Base-by-base conservation (phyloP, 2,797 vertebrate species). In the Myotis planiceps region DNA sequence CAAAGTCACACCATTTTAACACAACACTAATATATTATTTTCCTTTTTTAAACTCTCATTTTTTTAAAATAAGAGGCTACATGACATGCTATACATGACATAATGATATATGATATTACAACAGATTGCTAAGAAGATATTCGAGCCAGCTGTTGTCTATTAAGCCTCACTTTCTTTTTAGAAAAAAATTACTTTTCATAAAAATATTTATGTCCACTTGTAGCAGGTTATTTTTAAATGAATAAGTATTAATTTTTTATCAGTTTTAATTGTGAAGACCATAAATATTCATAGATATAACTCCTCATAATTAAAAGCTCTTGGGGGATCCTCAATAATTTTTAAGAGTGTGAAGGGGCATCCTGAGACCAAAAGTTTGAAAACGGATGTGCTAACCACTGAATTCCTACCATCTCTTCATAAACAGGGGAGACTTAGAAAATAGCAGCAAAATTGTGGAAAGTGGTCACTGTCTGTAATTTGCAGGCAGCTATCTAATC, bases 141-240 rank as follows among this genome's bases (percentile, higher is more conserved):
- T 9, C 81, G 8, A 95, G 63, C n/a, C 51, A 93, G 51, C n/a
- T 83, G 34, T 32, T 68, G 13, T 82, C 42, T 55, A 39, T 9
- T 58, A 82, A 55, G 37, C 21, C 16, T 53, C 34, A 92, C 60
- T 91, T 75, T 76, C 47, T 15, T 45, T 71, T 39, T 45, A 27
- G 21, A 23, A 71, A 82, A 88, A 3, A 51, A 29, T 42, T 82
- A 81, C 21, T 86, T 95, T 88, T 45, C 71, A 90, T 82, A 75
- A 93, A 88, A 81, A 76, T 32, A 93, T 53, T 91, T 84, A 80
- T 63, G 27, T 37, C 85, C 93, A 76, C 9, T 80, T 65, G 9
- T 72, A 13, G 37, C 23, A 95, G 60, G 9, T 39, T 79, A 82
- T 49, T 92, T 90, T 42, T 45, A 89, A 85, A 42, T 82, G 5